These are phyloP conservation scores for Todiramphus chloris DNA, from an alignment of 2,113 vertebrate genomes.

Conservation along the genomic window DNA sequence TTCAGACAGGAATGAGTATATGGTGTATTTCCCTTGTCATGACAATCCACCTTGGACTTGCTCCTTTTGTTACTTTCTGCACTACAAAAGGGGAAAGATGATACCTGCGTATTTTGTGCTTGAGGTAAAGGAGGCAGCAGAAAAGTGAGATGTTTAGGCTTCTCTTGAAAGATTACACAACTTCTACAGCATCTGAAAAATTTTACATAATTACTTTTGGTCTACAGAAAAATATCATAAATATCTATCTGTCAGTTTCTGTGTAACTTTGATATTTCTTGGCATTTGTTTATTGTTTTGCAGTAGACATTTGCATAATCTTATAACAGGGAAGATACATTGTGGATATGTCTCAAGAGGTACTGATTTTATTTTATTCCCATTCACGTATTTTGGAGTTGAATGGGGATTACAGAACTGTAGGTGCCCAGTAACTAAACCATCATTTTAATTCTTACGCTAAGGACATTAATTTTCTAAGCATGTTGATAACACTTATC, in stretches of 20 bases:
- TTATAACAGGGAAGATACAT: background rate
- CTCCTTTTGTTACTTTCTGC: background rate
- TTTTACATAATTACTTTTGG: background rate
- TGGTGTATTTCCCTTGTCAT: background rate
- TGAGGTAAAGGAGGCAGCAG: background rate
- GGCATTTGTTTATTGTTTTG: background rate
- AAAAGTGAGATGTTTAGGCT: background rate
- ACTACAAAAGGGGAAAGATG: background rate
- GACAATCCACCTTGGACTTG: background rate
- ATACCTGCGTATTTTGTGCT: background rate
- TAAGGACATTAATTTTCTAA: background rate
- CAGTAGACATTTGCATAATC: background rate
- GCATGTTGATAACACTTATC: background rate
- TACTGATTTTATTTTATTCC: background rate
- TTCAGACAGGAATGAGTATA: background rate
- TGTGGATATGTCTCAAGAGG: background rate
- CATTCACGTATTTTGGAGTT: background rate
- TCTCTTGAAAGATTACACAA: background rate
- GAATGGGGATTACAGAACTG: background rate
- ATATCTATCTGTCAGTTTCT: background rate
- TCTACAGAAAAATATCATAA: background rate
- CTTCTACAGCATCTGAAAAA: background rate
- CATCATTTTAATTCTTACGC: background rate
- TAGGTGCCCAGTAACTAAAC: background rate
- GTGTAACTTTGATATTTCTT: background rate